A percentile compares a stretch with the other conserved stretches of the same genome.
phyloP scores from a whole-genome alignment of 2,797 vertebrate species.

The Pipistrellus pygmaeus region DNA sequence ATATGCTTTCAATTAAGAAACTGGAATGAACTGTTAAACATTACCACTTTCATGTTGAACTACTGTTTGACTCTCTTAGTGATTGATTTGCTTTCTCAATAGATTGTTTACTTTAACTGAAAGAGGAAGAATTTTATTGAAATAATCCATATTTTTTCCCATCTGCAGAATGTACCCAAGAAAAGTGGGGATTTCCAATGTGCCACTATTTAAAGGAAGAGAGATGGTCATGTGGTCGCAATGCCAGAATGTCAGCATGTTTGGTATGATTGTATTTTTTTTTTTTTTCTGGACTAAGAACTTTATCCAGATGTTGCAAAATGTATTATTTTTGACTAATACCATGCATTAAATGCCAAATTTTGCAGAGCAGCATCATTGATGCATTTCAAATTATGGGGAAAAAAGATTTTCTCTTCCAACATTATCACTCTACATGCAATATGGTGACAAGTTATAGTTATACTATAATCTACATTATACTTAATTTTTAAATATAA shows the following conservation, averaged over 20 bases:
- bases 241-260: conserved; percentile 91
- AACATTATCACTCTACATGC: conserved; percentile 62
- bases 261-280: conserved; percentile 88
- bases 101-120: conserved; percentile 69
- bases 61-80: conserved; percentile 77
- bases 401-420: conserved; percentile 71
- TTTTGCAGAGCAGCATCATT: conserved; percentile 76
- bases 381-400: conserved; percentile 76
- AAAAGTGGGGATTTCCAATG: conserved; percentile 90
- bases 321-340: conserved; percentile 80
- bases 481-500: neutral
- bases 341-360: conserved; percentile 77
- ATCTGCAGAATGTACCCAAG: conserved; percentile 82
- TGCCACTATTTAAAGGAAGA: conserved; percentile 88
- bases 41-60: conserved; percentile 68
- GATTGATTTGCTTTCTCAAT: conserved; percentile 58
- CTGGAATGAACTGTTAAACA: conserved; percentile 68
- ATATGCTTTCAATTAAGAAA: conserved; percentile 66
- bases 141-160: conserved; percentile 64
- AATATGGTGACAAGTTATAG: conserved; percentile 11
- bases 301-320: conserved; percentile 79
- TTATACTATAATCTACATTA: conserved; percentile 2
- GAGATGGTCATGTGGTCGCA: conserved; percentile 89
- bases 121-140: conserved; percentile 70
- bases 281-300: conserved; percentile 60